These are phyloP conservation scores for Oryctes rhinoceros DNA, from an alignment of 1,140 invertebrate genomes.

Conservation along the genomic window DNA sequence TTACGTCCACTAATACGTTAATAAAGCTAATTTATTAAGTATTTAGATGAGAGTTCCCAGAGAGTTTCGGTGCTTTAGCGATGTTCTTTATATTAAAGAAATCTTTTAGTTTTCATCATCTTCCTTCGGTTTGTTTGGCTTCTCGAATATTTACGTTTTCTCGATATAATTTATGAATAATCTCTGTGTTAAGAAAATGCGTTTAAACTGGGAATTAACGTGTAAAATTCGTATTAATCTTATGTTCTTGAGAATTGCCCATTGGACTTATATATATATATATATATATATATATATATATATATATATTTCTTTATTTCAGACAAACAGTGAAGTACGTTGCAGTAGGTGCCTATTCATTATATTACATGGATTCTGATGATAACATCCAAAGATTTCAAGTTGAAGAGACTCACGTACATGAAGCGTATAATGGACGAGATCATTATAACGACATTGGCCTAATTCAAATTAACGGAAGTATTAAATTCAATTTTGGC, in stretches of 20 bases:
- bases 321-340: conserved; percentile 57
- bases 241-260: no score
- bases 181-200: not conserved
- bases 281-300: no score
- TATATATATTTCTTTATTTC: conserved; percentile 33
- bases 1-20: no score
- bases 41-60: no score
- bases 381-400: conserved; percentile 49
- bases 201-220: not conserved
- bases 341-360: conserved; percentile 58
- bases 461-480: conserved; percentile 46
- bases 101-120: no score
- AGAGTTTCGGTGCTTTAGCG: no score
- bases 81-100: no score
- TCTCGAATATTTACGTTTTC: no score
- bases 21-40: no score
- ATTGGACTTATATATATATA: no score
- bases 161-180: no score
- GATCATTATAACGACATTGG: conserved; percentile 50
- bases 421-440: conserved; percentile 44
- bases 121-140: no score
- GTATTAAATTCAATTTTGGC: not conserved
- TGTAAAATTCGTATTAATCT: not conserved
- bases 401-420: conserved; percentile 46
- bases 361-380: conserved; percentile 44